Conservation (phyloP, 2,888 invertebrate species). For the Arge pagana region DNA sequence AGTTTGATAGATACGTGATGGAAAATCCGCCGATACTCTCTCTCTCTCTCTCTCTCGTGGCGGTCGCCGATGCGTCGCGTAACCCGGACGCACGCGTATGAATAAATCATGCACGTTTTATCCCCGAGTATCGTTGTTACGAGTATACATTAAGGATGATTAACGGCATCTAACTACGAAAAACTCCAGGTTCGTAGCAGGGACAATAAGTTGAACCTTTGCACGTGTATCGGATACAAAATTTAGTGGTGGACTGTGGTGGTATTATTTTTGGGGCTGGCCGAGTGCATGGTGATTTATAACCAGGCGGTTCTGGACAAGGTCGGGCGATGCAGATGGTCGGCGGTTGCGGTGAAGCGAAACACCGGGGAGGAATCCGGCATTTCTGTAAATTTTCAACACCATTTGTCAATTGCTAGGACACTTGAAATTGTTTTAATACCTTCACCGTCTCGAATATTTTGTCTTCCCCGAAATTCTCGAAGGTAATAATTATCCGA, state of each 20-base stretch:
- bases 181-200: conserved; percentile 34
- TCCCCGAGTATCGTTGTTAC: too few relatives aligned
- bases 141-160: too few relatives aligned
- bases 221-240: conserved; percentile 37
- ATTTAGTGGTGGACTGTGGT: conserved; percentile 37
- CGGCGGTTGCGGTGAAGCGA: conserved; percentile 23
- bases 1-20: too few relatives aligned
- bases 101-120: too few relatives aligned
- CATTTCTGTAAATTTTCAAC: conserved; percentile 34
- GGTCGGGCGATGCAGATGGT: conserved; percentile 37
- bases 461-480: too few relatives aligned
- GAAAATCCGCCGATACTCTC: too few relatives aligned
- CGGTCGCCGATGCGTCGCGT: too few relatives aligned
- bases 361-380: conserved; percentile 30
- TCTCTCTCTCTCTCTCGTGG: too few relatives aligned
- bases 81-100: too few relatives aligned
- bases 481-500: background rate
- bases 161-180: too few relatives aligned
- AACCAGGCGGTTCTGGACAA: conserved; percentile 29
- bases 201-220: conserved; percentile 38
- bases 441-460: background rate
- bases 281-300: conserved; percentile 22
- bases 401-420: background rate
- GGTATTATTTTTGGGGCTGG: conserved; percentile 31
- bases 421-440: background rate